Evolutionary conservation across 2,888 invertebrate species (phyloP).

Genomic region (Ophraella communa): DNA sequence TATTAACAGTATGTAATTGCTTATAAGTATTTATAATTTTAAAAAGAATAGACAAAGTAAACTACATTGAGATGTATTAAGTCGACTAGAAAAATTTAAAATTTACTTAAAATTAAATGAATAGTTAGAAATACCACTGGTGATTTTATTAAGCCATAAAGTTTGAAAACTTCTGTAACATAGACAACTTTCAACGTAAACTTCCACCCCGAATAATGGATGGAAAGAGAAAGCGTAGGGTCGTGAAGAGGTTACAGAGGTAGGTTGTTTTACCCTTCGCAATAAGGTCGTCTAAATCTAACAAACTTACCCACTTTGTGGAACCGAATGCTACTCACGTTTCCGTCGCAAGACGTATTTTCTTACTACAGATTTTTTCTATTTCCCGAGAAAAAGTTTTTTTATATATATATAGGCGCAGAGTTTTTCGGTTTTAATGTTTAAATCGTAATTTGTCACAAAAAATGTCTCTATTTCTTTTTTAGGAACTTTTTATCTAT

Average conservation of each 20-base stretch:
- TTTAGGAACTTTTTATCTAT: background rate
- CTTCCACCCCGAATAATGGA: background rate
- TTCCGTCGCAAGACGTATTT: slow-evolving; percentile 56
- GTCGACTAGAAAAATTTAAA: no score
- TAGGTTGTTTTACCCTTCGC: slow-evolving; percentile 40
- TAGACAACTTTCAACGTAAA: no score
- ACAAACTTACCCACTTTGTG: slow-evolving; percentile 59
- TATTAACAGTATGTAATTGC: no score
- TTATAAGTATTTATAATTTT: no score
- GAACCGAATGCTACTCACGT: slow-evolving; percentile 58
- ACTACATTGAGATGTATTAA: no score
- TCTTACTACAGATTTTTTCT: slow-evolving; percentile 31
- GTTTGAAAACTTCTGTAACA: no score
- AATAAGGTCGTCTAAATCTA: slow-evolving; percentile 57
- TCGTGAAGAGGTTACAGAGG: slow-evolving; percentile 40
- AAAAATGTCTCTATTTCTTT: background rate
- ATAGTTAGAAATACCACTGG: no score
- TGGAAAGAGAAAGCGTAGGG: slow-evolving; percentile 31
- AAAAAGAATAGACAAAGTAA: no score
- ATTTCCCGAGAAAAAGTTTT: background rate
- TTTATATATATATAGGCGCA: background rate
- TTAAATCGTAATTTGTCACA: background rate
- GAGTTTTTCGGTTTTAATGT: background rate
- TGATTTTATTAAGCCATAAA: no score
- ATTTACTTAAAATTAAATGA: no score